Base-by-base conservation (phyloP, 2,113 vertebrate genomes). In the Progne subis region DNA sequence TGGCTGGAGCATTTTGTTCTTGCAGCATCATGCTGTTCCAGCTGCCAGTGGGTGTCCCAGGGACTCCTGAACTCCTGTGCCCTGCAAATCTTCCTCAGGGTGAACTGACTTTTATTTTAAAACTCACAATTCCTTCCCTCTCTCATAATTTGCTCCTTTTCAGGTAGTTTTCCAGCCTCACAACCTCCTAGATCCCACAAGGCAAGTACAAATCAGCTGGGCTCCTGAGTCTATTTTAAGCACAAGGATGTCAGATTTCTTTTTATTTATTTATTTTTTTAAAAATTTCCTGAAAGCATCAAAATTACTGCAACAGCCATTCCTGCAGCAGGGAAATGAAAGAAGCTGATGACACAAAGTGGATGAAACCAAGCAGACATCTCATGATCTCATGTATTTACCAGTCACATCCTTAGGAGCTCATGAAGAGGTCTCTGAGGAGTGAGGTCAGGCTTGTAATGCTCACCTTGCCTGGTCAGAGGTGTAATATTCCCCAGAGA, bases 231-330 rank as follows among this genome's bases (percentile, higher is more conserved):
- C 85, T 94, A 77, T 94, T 94, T 90, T 86, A 93, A 70, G 79
- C 37, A 74, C 43, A 59, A 80, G 29, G 43, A 90, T 5, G 1
- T 82, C 41, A 80, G 49, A 4, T 10, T 23, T 82, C 28, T 88
- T 61, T 31, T 44, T 69, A 74, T 44, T 8, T 37, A 37, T 37
- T n/a, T n/a, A n/a, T 9, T 43, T 43, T 43, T 43, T 43, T 43
- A 43, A n/a, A 83, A n/a, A 83, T 94, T 95, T 93, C 43, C 90
- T 63, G 50, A 88, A 94, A 90, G 71, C 41, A n/a, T 8, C 90
- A 74, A 90, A 94, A 85, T 85, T 85, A 82, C 75, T 68, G 61
- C 0, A 1, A 56, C 70, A 87, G 57, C 31, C 15, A 0, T 21
- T 78, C 60, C 86, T 94, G 89, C 86, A 81, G 93, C 12, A 31